These are phyloP conservation scores for Danio jaintianensis DNA, from an alignment of 2,797 vertebrate species.

Conservation along the genomic window DNA sequence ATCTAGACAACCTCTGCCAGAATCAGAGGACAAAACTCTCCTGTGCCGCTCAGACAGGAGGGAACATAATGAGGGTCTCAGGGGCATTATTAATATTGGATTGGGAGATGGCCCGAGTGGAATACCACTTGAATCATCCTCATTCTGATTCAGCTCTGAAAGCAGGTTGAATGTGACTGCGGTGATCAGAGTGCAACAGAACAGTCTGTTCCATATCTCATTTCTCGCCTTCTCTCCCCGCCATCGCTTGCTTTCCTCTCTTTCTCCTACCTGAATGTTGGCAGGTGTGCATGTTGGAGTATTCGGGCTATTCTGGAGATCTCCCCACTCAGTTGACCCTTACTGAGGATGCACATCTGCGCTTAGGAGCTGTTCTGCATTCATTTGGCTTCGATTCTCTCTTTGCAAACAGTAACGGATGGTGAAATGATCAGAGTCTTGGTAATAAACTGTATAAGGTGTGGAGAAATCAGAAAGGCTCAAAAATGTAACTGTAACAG, in stretches of 20 bases:
- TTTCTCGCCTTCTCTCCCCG: constrained; percentile 22
- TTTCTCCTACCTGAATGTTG: constrained; percentile 22
- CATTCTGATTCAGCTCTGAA: constrained; percentile 47
- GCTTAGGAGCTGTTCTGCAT: neutral
- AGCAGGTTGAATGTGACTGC: constrained; percentile 41
- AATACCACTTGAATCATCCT: constrained; percentile 39
- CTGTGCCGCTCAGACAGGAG: constrained; percentile 21
- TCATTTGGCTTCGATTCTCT: neutral
- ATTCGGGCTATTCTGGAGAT: constrained; percentile 15
- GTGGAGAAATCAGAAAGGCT: constrained; percentile 20
- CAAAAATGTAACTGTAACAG: neutral
- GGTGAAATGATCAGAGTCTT: neutral
- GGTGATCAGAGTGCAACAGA: constrained; percentile 44
- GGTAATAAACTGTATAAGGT: constrained; percentile 17
- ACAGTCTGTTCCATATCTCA: constrained; percentile 47
- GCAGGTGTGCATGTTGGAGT: constrained; percentile 39
- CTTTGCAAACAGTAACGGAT: neutral
- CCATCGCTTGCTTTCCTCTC: neutral
- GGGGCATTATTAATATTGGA: constrained; percentile 53
- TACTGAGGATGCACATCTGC: constrained; percentile 29
- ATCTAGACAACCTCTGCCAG: constrained; percentile 42
- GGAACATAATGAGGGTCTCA: constrained; percentile 48
- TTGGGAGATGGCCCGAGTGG: constrained; percentile 40
- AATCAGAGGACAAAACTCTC: constrained; percentile 41
- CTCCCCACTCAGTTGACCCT: constrained; percentile 36